Evolutionary conservation across 2,113 vertebrate species (phyloP), one percentile per base, ranked within the genome.

Genomic region (Dicentrarchus labrax): DNA sequence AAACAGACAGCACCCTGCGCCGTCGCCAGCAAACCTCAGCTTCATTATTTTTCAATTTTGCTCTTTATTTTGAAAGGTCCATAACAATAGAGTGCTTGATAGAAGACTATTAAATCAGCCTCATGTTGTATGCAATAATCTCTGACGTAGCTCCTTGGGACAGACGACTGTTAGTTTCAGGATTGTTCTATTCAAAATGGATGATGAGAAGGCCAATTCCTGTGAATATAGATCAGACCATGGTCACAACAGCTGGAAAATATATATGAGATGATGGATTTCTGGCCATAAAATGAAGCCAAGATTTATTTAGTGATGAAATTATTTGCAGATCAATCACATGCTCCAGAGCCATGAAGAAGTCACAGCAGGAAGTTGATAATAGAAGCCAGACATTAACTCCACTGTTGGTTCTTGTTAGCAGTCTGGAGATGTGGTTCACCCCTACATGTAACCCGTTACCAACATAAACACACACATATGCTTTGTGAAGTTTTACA

Each of bases 1-100:
- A 15, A 43, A 36, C 64, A 76, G 38, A 51, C 12, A 43, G 72
- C 4, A 17, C 5, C 5, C 11, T n/a, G 60, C 38, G 6, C 69
- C 21, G 61, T 67, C 24, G 4, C 45, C 45, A 82, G 10, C 54
- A 75, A 69, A 75, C 54, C 61, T 10, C 60, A 21, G 9, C 10
- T 6, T 75, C 38, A 69, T 69, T 75, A 61, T 36, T 69, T 53
- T 12, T 39, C 56, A 68, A 13, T 82, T 5, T 75, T 43, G 24
- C 24, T 3, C 2, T 59, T 66, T 12, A 56, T 22, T 72, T 53
- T 7, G 15, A 72, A 39, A 57, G 3, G 43, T 50, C 53, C 53
- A 22, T 30, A 51, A 81, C 53, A 73, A 66, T 41, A 24, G 30
- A 59, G 30, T 5, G 11, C 41, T 57, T 48, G 5, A 59, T 19